Evolutionary conservation across 2,888 invertebrate species (phyloP), one percentile per base, ranked within the genome.

Genomic region (Chaetoderma sp.): DNA sequence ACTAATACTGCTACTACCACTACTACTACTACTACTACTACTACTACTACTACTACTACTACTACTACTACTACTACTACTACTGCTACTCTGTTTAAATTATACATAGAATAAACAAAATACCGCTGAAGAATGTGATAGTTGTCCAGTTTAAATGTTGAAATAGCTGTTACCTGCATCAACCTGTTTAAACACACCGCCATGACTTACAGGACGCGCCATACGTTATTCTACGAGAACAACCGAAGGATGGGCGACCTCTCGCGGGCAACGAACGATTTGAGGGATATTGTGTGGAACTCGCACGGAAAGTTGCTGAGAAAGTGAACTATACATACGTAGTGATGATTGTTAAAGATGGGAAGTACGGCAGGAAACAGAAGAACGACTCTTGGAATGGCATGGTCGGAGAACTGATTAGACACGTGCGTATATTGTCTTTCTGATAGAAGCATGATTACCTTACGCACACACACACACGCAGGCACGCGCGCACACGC

Each of bases 261-360:
- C 68, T 75, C 5, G 95, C 67, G 93, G 96, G 57, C 94, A 93
- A 95, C 63, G 94, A 95, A 81, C 94, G 95, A 82, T 87, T 86
- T 72, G 83, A 86, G 65, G 88, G 87, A 10, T 88, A 83, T 76
- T 88, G 87, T 72, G 83, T 86, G 8, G 88, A 88, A 70, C 72
- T 88, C n/a, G 81, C 87, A 10, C 67, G 77, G 49, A 76, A 80
- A 54, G 79, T 88, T 23, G 79, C 86, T 0, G 65, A 74, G 42
- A 74, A 80, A 61, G 83, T 86, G 18, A 78, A 81, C 13, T 87
- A 87, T 74, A 82, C 84, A 28, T 88, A 86, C 75, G 79, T 80
- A 28, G 80, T 82, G 25, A 76, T 75, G 45, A 67, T 79, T 21
- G 79, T 80, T 33, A 72, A 75, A 52, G 84, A 85, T 59, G 74